Conservation (phyloP, 2,888 invertebrate species). For the Metallyticus violacea region DNA sequence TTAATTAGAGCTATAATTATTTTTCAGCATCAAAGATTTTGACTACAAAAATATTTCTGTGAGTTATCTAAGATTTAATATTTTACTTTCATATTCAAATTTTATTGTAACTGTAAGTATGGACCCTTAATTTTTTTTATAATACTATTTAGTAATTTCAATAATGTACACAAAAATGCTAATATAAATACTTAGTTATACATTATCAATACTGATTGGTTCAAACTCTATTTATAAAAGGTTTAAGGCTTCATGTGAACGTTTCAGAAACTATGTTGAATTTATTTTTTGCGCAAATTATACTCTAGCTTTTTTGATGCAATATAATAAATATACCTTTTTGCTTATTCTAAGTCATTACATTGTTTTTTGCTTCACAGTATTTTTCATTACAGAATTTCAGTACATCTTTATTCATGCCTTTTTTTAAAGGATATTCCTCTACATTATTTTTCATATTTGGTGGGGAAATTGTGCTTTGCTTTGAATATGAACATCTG, state of each 20-base stretch:
- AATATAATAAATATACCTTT: too few species aligned
- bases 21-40: not conserved
- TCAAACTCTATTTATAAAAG: slow-evolving; percentile 20
- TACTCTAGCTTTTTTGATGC: not conserved
- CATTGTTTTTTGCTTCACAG: not conserved
- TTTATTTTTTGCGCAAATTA: not conserved
- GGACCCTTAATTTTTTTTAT: not conserved
- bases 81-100: not conserved
- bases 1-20: not conserved
- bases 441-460: not conserved
- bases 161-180: not conserved
- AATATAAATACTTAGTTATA: not conserved
- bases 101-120: not conserved
- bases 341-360: not conserved
- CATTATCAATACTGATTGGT: slow-evolving; percentile 19
- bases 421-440: not conserved
- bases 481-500: not conserved
- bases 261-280: not conserved
- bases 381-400: not conserved
- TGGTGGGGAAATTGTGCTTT: not conserved
- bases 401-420: not conserved
- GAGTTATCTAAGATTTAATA: slow-evolving; percentile 1
- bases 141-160: not conserved
- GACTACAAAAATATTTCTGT: slow-evolving; percentile 3
- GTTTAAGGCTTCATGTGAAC: slow-evolving; percentile 29